phyloP scores from a whole-genome alignment of 2,113 vertebrate species.

The Thalassoma bifasciatum region DNA sequence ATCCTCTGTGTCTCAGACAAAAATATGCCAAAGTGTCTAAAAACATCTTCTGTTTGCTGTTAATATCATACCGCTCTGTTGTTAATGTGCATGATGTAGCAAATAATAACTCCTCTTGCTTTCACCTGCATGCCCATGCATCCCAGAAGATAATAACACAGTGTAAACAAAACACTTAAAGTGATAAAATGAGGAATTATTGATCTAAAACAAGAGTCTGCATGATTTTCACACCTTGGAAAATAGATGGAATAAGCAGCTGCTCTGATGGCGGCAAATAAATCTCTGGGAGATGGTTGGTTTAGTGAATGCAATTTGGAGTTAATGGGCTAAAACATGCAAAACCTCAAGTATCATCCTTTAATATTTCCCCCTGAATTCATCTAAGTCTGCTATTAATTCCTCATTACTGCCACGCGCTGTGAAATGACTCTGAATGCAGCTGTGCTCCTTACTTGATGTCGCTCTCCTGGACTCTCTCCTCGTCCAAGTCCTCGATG shows the following conservation, averaged over 20 bases:
- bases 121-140: background rate
- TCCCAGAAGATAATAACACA: background rate
- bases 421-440: slow-evolving; percentile 5
- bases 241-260: slow-evolving; percentile 37
- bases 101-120: background rate
- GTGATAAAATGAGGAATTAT: slow-evolving; percentile 21
- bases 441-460: slow-evolving; percentile 89
- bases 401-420: slow-evolving; percentile 34
- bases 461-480: slow-evolving; percentile 94
- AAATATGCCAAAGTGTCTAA: background rate
- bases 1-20: too few relatives aligned
- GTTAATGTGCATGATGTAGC: slow-evolving; percentile 1
- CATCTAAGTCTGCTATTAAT: slow-evolving; percentile 36
- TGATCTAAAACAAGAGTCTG: slow-evolving; percentile 12
- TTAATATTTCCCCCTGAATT: slow-evolving; percentile 55
- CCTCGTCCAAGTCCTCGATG: slow-evolving; percentile 98
- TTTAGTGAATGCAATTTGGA: slow-evolving; percentile 58
- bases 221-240: slow-evolving; percentile 16
- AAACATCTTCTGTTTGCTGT: background rate
- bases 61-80: background rate
- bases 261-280: slow-evolving; percentile 39
- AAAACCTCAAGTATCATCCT: slow-evolving; percentile 34
- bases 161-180: slow-evolving; percentile 21
- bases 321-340: slow-evolving; percentile 69
- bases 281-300: slow-evolving; percentile 44